phyloP scores from a whole-genome alignment of 2,888 invertebrate genomes.

The Harpalus rufipes region DNA sequence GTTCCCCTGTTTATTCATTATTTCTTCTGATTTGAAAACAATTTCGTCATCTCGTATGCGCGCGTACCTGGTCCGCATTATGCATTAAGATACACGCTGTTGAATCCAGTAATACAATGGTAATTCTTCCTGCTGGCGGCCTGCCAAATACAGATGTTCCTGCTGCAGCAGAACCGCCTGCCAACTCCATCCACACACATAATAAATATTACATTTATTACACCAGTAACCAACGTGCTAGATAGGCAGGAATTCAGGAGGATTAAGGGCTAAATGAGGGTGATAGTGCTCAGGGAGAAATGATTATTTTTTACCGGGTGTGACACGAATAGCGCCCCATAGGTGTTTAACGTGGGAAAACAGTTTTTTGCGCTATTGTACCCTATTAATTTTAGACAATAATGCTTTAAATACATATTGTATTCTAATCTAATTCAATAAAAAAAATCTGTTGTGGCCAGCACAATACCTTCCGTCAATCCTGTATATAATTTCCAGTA shows the following conservation, averaged over 20 bases:
- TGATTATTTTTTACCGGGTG: too few species aligned
- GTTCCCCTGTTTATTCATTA: not conserved
- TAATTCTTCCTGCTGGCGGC: slow-evolving; percentile 71
- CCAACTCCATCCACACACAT: slow-evolving; percentile 31
- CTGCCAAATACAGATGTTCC: slow-evolving; percentile 61
- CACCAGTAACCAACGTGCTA: slow-evolving; percentile 15
- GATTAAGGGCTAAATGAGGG: slow-evolving; percentile 11
- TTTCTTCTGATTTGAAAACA: not conserved
- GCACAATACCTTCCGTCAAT: too few species aligned
- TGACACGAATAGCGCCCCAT: too few species aligned
- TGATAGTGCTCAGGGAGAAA: not conserved
- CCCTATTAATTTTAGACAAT: too few species aligned
- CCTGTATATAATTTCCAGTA: too few species aligned
- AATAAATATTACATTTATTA: slow-evolving; percentile 62
- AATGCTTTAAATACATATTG: too few species aligned
- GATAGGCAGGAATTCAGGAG: not conserved
- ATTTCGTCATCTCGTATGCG: not conserved
- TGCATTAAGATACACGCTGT: slow-evolving; percentile 73
- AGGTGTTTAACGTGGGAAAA: too few species aligned
- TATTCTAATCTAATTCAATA: too few species aligned
- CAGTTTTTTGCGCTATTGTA: too few species aligned
- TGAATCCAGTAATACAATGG: slow-evolving; percentile 71
- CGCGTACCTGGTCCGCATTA: slow-evolving; percentile 70
- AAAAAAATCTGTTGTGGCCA: too few species aligned
- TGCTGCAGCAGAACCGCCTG: not conserved